Base-by-base conservation (phyloP, 1,140 invertebrate genomes). In the Drosophila burlai region DNA sequence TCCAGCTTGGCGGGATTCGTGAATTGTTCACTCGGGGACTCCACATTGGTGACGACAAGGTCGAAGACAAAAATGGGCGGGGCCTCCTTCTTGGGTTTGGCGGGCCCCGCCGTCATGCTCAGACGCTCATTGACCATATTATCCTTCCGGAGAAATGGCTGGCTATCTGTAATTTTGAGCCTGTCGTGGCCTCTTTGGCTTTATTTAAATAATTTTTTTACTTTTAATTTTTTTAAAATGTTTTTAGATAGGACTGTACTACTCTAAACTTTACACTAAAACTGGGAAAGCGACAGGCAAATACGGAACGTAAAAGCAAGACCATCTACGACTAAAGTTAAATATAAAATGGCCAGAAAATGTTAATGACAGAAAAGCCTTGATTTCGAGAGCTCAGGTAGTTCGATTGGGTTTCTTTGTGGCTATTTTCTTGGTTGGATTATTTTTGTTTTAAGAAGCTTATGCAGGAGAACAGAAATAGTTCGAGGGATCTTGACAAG, bases 11-110 rank as follows among this genome's bases (percentile, higher is more conserved):
- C 18, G 0, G 62, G 54, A 29, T 78, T 61, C 0, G 18, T 26
- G 11, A 89, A 52, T 1, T 50, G 5, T 0, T 15, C 8, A 1
- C 11, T 16, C 0, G 29, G 16, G 36, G 62, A 31, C 38, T 75
- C 60, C 0, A 81, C 36, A 36, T 62, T 45, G 2, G 62, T 66
- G 4, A 84, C 73, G 4, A 87, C 42, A 3, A 79, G 10, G 31
- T 87, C 84, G 4, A 87, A 79, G 1, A 81, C 18, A 36, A 89
- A 87, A 5, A n/a, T 69, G 15, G 54, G 64, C 7, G 38, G 16
- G 1, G 58, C 11, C 10, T 18, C 26, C 16, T 18, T 29, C 21
- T 55, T 34, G 2, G 60, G 29, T 10, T 47, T 13, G 9, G 9
- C 9, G 1, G 1, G 9, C 8, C 3, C 52, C 4, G 36, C 18